Conservation (phyloP, 2,113 vertebrate genomes). For the Cololabis saira region DNA sequence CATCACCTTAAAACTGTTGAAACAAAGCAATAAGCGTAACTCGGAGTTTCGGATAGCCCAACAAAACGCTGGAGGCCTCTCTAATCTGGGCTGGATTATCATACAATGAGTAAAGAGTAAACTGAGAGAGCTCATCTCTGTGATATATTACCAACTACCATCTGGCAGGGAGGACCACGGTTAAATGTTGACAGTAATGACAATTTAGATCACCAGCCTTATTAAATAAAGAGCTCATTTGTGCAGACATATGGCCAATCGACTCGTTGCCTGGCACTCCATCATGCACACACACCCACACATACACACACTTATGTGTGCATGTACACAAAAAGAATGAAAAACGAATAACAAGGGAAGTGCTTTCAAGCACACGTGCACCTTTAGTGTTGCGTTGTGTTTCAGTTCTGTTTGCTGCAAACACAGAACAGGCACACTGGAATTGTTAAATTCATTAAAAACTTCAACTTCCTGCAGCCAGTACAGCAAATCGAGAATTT, state of each 20-base stretch:
- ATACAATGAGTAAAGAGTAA: slow-evolving; percentile 59
- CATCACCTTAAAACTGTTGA: background rate
- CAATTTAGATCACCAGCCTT: slow-evolving; percentile 76
- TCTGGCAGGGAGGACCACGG: slow-evolving; percentile 67
- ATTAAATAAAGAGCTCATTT: slow-evolving; percentile 79
- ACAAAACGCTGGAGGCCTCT: slow-evolving; percentile 23
- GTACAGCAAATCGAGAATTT: background rate
- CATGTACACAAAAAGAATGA: slow-evolving; percentile 4
- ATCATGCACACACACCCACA: slow-evolving; percentile 30
- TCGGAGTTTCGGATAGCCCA: slow-evolving; percentile 10
- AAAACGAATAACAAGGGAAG: background rate
- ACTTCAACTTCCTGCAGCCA: background rate
- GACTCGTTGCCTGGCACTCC: slow-evolving; percentile 57
- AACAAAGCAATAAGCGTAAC: background rate
- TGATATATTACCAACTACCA: slow-evolving; percentile 70
- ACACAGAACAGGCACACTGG: background rate
- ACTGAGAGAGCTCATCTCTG: slow-evolving; percentile 62
- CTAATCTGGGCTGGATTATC: slow-evolving; percentile 49
- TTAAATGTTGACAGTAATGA: slow-evolving; percentile 81
- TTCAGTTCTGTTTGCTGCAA: slow-evolving; percentile 7
- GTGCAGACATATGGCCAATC: slow-evolving; percentile 77
- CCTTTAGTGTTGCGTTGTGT: background rate
- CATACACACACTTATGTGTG: slow-evolving; percentile 3
- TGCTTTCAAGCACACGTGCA: background rate
- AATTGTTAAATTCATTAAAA: background rate